Base-by-base conservation (phyloP, 92 coral and sea anemone species). In the Virgularia gustaviana region DNA sequence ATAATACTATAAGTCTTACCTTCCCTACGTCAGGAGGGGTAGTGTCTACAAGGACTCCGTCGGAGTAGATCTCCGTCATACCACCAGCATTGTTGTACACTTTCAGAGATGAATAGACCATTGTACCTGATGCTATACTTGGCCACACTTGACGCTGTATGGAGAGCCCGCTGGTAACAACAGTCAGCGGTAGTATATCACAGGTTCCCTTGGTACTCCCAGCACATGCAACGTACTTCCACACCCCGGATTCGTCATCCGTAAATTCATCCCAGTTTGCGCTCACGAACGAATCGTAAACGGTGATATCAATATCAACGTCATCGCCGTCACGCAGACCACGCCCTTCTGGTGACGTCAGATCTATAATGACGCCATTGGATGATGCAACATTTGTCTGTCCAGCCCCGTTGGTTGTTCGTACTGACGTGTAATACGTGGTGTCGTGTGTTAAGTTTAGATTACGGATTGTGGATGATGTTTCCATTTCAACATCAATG, bases 251-350 rank as follows among this genome's bases (percentile, higher is more conserved):
- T 54, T 92, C 94, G 28, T 71, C 49, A 73, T 92, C 98, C 15
- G 36, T 62, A 65, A 89, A 92, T 67, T 76, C 85, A 36, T 92
- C 94, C 98, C 98, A 92, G 80, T 87, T 89, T 11, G 90, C 89
- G 22, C 81, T 84, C 12, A 92, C 76, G 44, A 65, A 86, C 15
- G 92, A 80, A 49, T 78, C 96, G 27, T 79, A 76, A 28, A 71
- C 78, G 55, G 90, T 96, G 36, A 72, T 70, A 81, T 92, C 87
- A 0, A 84, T 44, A 70, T 92, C 98, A 9, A 38, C 63, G 33
- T 61, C 75, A 16, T 64, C 75, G 22, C 98, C 98, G 44, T 92
- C 98, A 36, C 89, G 79, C 15, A 88, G 78, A 19, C 57, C 9
- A 8, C 85, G 87, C 0, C 90, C 90, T 19, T 72, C 82, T 23